Percentiles rank a stretch among this genome's conserved stretches.
These are phyloP conservation scores for Eulemur macaco DNA, from an alignment of 2,113 vertebrate genomes.

Conservation along the genomic window DNA sequence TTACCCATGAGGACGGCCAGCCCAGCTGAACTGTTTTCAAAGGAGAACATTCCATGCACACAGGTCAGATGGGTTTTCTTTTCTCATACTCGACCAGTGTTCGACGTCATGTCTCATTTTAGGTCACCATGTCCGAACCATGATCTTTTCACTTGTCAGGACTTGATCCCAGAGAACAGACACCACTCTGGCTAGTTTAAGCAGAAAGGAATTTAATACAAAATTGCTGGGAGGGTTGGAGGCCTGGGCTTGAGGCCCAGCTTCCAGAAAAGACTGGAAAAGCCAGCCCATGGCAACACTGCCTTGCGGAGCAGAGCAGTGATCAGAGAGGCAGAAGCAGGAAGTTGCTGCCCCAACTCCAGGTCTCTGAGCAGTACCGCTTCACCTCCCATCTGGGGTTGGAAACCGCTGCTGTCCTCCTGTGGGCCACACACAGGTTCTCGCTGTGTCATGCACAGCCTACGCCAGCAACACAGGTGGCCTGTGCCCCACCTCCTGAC, in stretches of 20 bases:
- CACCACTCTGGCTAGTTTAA: neutral
- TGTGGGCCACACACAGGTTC: fast-evolving
- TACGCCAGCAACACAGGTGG: neutral
- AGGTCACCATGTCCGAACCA: neutral
- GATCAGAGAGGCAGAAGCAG: neutral
- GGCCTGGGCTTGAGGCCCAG: neutral
- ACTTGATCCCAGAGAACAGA: neutral
- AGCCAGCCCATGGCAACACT: neutral
- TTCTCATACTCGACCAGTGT: neutral
- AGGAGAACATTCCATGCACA: neutral
- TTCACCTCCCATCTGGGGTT: neutral
- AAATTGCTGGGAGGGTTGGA: no score
- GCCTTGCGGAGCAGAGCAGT: no score
- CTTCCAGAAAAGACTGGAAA: neutral
- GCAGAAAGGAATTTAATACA: no score
- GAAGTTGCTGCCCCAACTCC: neutral
- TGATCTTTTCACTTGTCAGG: no score
- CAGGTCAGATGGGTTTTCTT: no score
- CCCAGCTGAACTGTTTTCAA: neutral
- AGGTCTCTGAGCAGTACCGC: neutral
- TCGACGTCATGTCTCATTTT: neutral
- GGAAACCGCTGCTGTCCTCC: neutral
- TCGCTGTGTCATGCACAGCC: neutral
- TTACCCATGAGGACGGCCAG: neutral
- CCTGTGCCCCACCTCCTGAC: neutral